Conservation (phyloP, 2,888 invertebrate species). For the Euzophera pinguis region DNA sequence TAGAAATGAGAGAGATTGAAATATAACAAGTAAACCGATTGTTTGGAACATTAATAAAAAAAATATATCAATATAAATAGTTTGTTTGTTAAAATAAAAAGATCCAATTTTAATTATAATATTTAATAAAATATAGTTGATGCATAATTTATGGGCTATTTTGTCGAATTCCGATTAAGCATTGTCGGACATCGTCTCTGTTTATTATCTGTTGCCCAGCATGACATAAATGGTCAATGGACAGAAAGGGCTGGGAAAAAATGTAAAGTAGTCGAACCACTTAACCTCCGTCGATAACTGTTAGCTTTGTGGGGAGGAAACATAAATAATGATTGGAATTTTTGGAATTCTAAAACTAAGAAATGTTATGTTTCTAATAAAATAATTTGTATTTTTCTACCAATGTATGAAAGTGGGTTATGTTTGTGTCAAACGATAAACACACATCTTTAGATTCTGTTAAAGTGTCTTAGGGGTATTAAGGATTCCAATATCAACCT, state of each 20-base stretch:
- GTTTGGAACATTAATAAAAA: no score
- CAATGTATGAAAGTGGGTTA: no score
- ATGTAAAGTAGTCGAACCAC: conserved; percentile 3
- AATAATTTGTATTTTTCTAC: no score
- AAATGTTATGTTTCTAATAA: not conserved
- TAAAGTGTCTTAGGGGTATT: no score
- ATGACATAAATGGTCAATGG: conserved; percentile 4
- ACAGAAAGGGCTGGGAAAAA: not conserved
- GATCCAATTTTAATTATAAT: not conserved
- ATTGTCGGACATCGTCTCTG: not conserved
- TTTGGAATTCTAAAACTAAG: not conserved
- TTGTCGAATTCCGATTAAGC: not conserved
- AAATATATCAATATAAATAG: no score
- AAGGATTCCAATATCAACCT: no score
- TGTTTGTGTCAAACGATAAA: no score
- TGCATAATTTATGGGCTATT: conserved; percentile 1
- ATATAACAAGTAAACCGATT: no score
- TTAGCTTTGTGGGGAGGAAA: not conserved
- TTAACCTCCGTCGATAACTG: conserved; percentile 1
- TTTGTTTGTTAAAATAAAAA: not conserved
- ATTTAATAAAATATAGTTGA: not conserved
- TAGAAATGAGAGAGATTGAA: no score
- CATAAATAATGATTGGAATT: conserved; percentile 10
- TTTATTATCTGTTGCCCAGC: conserved; percentile 10
- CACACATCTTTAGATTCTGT: no score